Percentiles rank a stretch among this genome's conserved stretches.
Evolutionary conservation across 2,797 vertebrate genomes (phyloP).

Genomic region (Fringilla coelebs): DNA sequence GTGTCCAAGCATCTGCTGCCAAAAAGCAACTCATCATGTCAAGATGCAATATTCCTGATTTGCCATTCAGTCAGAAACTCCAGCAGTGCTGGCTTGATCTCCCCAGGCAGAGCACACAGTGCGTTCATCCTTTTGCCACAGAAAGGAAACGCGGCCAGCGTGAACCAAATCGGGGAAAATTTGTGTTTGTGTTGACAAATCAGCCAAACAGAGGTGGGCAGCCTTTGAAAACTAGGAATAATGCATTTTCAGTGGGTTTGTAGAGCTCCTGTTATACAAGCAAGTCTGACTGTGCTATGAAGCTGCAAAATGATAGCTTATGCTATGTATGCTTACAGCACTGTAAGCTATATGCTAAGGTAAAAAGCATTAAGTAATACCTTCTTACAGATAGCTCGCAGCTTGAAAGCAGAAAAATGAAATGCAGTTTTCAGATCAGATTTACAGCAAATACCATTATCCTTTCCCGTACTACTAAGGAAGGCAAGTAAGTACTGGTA

Average conservation of each 20-base stretch:
- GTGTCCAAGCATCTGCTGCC: conserved; percentile 74
- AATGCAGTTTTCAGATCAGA: conserved; percentile 92
- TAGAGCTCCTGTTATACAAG: conserved; percentile 65
- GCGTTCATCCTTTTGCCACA: conserved; percentile 23
- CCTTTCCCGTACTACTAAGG: conserved; percentile 40
- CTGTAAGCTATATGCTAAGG: conserved; percentile 76
- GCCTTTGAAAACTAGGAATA: conserved; percentile 63
- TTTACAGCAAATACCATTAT: conserved; percentile 68
- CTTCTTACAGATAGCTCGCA: conserved; percentile 99
- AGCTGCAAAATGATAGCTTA: conserved; percentile 66
- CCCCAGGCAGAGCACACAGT: not conserved
- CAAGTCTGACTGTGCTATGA: conserved; percentile 73
- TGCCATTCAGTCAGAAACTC: conserved; percentile 46
- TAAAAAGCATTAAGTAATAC: conserved; percentile 84
- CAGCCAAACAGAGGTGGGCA: conserved; percentile 32
- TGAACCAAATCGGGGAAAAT: not conserved
- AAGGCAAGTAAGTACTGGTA: conserved; percentile 56
- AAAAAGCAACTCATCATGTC: conserved; percentile 54
- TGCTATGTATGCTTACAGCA: conserved; percentile 65
- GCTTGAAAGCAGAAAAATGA: conserved; percentile 99
- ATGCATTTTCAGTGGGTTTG: conserved; percentile 70
- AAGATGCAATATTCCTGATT: conserved; percentile 74
- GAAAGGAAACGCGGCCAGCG: not conserved
- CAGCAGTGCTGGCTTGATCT: conserved; percentile 30
- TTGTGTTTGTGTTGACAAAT: conserved; percentile 24